phyloP scores from a whole-genome alignment of 2,113 vertebrate genomes.

The Paraplagusia blochii region DNA sequence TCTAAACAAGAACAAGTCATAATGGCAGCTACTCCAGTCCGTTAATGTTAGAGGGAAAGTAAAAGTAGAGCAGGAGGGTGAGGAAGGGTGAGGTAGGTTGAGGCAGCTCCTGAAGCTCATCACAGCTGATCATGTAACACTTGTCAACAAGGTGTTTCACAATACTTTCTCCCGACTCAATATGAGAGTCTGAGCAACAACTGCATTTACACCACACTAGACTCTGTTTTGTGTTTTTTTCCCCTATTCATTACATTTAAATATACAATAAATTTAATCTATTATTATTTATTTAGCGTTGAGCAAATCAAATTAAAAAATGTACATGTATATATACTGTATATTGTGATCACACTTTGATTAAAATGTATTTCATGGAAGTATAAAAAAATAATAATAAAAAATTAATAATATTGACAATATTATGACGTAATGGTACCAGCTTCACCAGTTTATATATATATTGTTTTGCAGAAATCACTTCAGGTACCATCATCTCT shows the following conservation, averaged over 20 bases:
- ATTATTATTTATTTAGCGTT: background rate
- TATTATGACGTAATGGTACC: no score
- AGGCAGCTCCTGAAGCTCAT: slow-evolving; percentile 26
- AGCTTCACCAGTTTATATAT: no score
- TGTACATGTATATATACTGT: no score
- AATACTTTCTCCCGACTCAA: slow-evolving; percentile 32
- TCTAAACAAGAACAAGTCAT: background rate
- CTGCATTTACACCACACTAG: background rate
- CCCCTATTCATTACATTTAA: background rate
- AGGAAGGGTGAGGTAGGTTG: slow-evolving; percentile 35
- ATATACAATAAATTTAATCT: background rate
- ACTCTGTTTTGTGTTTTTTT: background rate
- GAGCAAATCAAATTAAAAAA: background rate
- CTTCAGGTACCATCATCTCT: no score
- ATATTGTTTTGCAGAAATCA: no score
- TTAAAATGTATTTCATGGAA: no score
- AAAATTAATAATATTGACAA: no score
- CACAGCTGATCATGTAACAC: slow-evolving; percentile 54
- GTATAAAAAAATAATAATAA: no score
- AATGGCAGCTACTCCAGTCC: background rate
- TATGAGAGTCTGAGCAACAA: slow-evolving; percentile 3
- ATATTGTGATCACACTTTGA: no score
- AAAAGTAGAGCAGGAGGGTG: slow-evolving; percentile 31
- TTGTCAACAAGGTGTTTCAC: slow-evolving; percentile 49
- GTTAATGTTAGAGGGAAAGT: slow-evolving; percentile 23